Evolutionary conservation across 1,140 invertebrate species (phyloP).

Genomic region (Trachymyrmex cornetzi): DNA sequence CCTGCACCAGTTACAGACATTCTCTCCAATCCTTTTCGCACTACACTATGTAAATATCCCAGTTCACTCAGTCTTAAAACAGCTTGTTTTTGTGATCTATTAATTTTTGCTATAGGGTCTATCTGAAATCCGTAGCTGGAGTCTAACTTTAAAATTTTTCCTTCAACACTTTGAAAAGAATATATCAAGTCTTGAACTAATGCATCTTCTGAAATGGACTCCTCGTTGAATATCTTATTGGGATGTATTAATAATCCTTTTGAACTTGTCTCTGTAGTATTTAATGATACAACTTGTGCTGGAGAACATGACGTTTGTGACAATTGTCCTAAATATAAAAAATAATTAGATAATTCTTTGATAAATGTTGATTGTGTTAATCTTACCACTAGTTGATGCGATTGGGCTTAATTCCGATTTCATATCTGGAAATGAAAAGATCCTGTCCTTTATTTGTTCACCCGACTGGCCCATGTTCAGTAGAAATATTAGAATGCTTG

Average conservation of each 20-base stretch:
- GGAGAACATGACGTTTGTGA: constrained; percentile 77
- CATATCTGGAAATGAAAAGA: constrained; percentile 81
- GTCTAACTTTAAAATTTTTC: constrained; percentile 91
- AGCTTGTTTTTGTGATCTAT: constrained; percentile 85
- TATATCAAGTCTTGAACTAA: constrained; percentile 93
- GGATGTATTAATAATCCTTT: constrained; percentile 64
- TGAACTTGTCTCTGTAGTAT: constrained; percentile 74
- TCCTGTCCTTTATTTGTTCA: constrained; percentile 78
- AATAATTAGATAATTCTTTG: constrained; percentile 15
- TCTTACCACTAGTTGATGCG: constrained; percentile 82
- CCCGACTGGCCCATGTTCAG: constrained; percentile 78
- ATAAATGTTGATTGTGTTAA: constrained; percentile 5
- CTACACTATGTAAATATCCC: constrained; percentile 94
- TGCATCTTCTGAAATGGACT: constrained; percentile 85
- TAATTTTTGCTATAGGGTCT: constrained; percentile 87
- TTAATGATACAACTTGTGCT: constrained; percentile 79
- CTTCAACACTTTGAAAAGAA: constrained; percentile 93
- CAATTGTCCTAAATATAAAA: constrained; percentile 76
- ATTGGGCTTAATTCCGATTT: constrained; percentile 79
- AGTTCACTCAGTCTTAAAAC: constrained; percentile 93
- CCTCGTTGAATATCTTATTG: constrained; percentile 81
- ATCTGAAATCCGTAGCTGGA: constrained; percentile 90
- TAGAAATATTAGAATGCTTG: constrained; percentile 81
- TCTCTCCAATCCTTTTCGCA: constrained; percentile 90
- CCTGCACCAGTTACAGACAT: constrained; percentile 89